Conservation (phyloP, 2,797 vertebrate genomes). For the Falco berigora region DNA sequence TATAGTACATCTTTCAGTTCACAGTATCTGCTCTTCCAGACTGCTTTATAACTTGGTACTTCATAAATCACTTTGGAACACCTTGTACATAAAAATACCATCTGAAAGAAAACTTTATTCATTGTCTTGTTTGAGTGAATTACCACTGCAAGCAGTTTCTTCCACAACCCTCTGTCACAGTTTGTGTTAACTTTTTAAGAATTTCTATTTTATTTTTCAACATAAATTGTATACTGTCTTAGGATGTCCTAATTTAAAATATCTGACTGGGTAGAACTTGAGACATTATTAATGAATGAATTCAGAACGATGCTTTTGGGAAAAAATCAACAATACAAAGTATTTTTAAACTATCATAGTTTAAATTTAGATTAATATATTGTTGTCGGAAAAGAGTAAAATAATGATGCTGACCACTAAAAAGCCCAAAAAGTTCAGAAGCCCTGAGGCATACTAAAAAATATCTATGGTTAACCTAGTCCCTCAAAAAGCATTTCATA, state of each 20-base stretch:
- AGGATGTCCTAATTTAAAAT: not conserved
- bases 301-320: not conserved
- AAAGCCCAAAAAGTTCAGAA: not conserved
- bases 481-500: not conserved
- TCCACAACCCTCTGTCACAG: not conserved
- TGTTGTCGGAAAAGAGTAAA: not conserved
- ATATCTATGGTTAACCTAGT: not conserved
- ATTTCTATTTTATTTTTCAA: not conserved
- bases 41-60: not conserved
- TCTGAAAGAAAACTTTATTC: not conserved
- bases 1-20: not conserved
- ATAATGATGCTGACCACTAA: not conserved
- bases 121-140: not conserved
- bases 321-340: not conserved
- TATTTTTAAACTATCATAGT: not conserved
- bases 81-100: not conserved
- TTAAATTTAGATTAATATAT: not conserved
- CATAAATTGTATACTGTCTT: not conserved
- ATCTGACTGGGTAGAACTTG: not conserved
- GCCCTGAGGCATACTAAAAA: not conserved
- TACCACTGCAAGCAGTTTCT: not conserved
- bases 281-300: not conserved
- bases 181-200: not conserved
- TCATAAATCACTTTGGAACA: not conserved
- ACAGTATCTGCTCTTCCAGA: not conserved